Evolutionary conservation across 1,140 invertebrate genomes (phyloP), one percentile per base, ranked within the genome.

Genomic region (Phthorimaea operculella): DNA sequence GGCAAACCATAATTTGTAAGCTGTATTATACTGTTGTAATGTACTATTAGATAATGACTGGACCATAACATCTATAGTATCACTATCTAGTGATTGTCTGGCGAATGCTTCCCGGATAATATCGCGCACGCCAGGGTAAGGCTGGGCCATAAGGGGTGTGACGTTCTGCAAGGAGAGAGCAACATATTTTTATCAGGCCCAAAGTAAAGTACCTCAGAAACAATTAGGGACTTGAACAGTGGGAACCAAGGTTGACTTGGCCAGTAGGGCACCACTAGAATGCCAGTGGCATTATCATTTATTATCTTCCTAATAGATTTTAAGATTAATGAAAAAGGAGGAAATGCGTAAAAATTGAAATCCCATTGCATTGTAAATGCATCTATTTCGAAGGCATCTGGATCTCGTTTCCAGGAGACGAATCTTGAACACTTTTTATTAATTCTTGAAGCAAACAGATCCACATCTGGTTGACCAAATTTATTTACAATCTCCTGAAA

Each of bases 21-120:
- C 14, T 1, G 7, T 3, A 33, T 50, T 50, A 28, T 50, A 50
- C 11, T 50, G 48, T 28, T 21, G 6, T 28, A 50, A 28, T 5
- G 48, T 28, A 28, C 14, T 50, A 5, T 50, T 33, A 12, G 48
- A 2, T 34, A 54, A 47, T n/a, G 53, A 54, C 16, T 47, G 1
- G 14, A 54, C 14, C 53, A 54, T 54, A 16, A 54, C 17, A 33
- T 54, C 53, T 8, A 54, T 47, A 6, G 18, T 47, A 16, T 54
- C 53, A 15, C 5, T 15, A 5, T 12, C 21, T 54, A 54, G 11
- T 2, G 6, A 11, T 0, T 21, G 53, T 33, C 33, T 47, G 14
- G n/a, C 1, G 45, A 33, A 54, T n/a, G 53, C 53, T 54, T 48
- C 12, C 42, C 53, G 42, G 21, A 54, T 45, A 54, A 54, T 36